phyloP scores from a whole-genome alignment of 2,113 vertebrate genomes.

The Formicarius rufipectus region DNA sequence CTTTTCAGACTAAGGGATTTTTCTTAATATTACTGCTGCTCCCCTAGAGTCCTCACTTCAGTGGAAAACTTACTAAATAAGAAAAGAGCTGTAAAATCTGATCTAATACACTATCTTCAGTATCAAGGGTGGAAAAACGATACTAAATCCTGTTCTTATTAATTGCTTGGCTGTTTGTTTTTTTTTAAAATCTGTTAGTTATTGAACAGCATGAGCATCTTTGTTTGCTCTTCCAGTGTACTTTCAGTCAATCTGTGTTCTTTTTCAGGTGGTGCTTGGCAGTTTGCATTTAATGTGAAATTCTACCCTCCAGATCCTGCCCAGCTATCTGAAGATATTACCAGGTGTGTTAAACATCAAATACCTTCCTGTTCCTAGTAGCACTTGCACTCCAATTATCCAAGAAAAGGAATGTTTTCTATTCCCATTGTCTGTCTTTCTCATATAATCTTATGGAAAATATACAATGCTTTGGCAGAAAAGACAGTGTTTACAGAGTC shows the following conservation, averaged over 20 bases:
- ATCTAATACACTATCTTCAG: background rate
- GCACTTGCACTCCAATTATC: background rate
- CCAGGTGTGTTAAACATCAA: constrained; percentile 80
- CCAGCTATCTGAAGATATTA: constrained; percentile 96
- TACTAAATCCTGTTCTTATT: background rate
- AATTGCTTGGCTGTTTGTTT: background rate
- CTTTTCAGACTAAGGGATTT: background rate
- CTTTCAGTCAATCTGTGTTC: constrained; percentile 7
- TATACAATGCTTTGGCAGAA: background rate
- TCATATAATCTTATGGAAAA: background rate
- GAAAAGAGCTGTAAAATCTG: background rate
- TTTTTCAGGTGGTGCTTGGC: constrained; percentile 90
- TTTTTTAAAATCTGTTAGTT: background rate
- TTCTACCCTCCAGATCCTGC: constrained; percentile 97
- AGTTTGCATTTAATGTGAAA: constrained; percentile 96
- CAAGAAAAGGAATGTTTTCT: background rate
- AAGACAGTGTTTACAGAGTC: background rate
- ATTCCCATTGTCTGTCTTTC: background rate
- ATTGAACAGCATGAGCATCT: background rate
- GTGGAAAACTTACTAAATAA: background rate
- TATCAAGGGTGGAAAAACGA: rapidly evolving
- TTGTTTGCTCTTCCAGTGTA: background rate
- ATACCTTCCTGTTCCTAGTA: background rate
- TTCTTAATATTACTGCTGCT: background rate
- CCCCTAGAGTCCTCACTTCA: background rate